Percentiles rank a stretch among this genome's conserved stretches.
These are phyloP conservation scores for Odontocerum albicorne DNA, from an alignment of 2,888 invertebrate genomes.

Conservation along the genomic window DNA sequence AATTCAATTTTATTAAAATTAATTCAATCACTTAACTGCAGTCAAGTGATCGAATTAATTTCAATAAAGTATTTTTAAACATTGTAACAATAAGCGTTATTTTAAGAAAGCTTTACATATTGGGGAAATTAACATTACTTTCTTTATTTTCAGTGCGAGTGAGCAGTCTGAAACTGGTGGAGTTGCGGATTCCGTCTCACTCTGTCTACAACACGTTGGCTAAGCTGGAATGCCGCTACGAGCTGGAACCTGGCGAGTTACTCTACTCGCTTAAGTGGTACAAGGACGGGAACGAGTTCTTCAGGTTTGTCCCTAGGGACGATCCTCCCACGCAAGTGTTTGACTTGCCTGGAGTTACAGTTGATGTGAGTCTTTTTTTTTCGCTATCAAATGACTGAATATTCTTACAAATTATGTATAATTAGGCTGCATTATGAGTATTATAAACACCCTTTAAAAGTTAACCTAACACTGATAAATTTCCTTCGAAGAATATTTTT, in stretches of 20 bases:
- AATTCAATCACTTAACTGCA: no score
- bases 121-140: no score
- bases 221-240: conserved; percentile 78
- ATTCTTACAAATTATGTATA: no score
- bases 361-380: conserved; percentile 81
- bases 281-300: conserved; percentile 88
- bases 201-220: conserved; percentile 78
- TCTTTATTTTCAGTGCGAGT: conserved; percentile 46
- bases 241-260: conserved; percentile 74
- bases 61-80: no score
- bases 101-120: no score
- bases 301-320: conserved; percentile 82
- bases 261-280: conserved; percentile 92
- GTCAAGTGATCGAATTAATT: no score
- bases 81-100: no score
- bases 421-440: no score
- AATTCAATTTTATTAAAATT: no score
- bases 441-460: no score
- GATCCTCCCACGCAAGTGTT: conserved; percentile 80
- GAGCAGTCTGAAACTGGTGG: conserved; percentile 67
- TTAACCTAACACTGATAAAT: no score
- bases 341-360: conserved; percentile 76
- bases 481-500: no score
- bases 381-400: not conserved
- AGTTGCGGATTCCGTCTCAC: conserved; percentile 79